Percentiles rank a stretch among this genome's conserved stretches.
These are phyloP conservation scores for Hydraecia micacea DNA, from an alignment of 2,888 invertebrate species.

Conservation along the genomic window DNA sequence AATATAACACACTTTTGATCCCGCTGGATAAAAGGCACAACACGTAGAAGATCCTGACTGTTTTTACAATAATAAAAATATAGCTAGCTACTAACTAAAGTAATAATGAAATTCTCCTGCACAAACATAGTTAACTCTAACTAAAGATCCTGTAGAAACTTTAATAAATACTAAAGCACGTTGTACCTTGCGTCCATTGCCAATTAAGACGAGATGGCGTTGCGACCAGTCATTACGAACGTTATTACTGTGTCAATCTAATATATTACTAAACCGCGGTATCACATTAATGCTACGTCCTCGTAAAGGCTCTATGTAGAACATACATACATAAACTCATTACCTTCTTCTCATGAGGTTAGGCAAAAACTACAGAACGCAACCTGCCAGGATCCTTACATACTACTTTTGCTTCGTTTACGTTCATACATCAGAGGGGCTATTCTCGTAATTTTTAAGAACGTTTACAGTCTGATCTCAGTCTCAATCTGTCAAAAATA, in stretches of 20 bases:
- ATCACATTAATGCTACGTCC: background rate
- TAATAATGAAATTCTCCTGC: background rate
- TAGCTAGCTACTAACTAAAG: background rate
- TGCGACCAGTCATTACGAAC: conserved; percentile 29
- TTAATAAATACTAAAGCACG: conserved; percentile 36
- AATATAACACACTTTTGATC: background rate
- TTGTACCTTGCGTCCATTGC: conserved; percentile 7
- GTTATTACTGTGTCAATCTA: conserved; percentile 38
- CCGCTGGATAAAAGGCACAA: background rate
- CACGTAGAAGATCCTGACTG: background rate
- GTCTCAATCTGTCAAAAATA: too few species aligned
- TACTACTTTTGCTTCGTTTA: background rate
- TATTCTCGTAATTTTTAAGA: too few species aligned
- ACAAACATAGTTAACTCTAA: background rate
- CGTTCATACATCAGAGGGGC: too few species aligned
- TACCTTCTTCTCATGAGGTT: background rate
- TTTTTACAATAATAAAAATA: conserved; percentile 4
- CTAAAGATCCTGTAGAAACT: background rate
- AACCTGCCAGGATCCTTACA: background rate
- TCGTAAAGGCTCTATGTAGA: background rate
- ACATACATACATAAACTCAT: background rate
- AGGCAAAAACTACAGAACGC: background rate
- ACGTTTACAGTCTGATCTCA: too few species aligned
- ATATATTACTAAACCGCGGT: conserved; percentile 31
- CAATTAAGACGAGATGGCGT: conserved; percentile 44